Base-by-base conservation (phyloP, 2,888 invertebrate genomes). In the Eustalomyia histrio region DNA sequence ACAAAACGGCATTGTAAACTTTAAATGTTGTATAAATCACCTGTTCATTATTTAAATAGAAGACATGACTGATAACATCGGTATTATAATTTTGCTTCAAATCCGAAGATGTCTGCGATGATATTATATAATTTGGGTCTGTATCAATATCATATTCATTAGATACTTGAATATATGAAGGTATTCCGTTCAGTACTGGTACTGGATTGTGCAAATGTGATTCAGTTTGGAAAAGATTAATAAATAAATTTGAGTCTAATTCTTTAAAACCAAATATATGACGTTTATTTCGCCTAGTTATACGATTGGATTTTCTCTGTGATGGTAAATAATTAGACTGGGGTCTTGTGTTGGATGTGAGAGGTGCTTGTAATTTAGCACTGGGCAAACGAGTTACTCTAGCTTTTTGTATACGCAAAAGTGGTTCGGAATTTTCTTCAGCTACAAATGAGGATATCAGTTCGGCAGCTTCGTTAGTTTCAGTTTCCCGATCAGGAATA, bases 1-100 rank as follows among this genome's bases (percentile, higher is more conserved):
- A 96, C 76, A 96, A 90, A 52, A 95, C 93, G 0, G 95, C 93
- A 80, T 96, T 94, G 90, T 96, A 96, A 35, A 93, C 93, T 92
- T 95, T 95, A 87, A 94, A 95, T 79, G 93, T 92, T 63, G 94
- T 93, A 90, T 93, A 92, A 78, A 91, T 89, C 50, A 90, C 88
- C 60, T 92, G 92, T 82, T 92, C 91, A 43, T 90, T 88, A 72
- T 91, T 89, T 63, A 91, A 82, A 72, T 91, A 90, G 80, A 91
- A 91, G 60, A 89, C 91, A 69, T 91, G 89, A 47, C 89, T 86
- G 5, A 89, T 87, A 7, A 88, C 86, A 80, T 89, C 88, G 52
- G 86, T 87, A 87, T 85, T 89, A 43, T 86, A 87, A 68, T 87
- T 87, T n/a, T 87, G 86, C 35, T 88, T 89, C 18, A 67, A 35